Conservation (phyloP, 2,797 vertebrate genomes). For the Pipistrellus pipistrellus region DNA sequence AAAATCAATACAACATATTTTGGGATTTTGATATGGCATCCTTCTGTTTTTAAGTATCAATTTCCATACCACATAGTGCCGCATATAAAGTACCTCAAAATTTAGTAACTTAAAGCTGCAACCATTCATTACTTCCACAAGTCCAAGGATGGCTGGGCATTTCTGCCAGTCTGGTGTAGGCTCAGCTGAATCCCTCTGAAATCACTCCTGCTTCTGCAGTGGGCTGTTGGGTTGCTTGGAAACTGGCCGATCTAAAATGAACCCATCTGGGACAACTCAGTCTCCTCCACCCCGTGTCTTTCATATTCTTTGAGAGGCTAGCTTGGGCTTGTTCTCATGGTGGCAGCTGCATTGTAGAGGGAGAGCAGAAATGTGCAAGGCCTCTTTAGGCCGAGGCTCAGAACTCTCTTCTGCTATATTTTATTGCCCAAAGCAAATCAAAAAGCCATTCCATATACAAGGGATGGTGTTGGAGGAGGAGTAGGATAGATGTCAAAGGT, state of each 20-base stretch:
- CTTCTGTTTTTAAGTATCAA: background rate
- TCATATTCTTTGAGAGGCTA: background rate
- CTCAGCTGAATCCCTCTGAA: background rate
- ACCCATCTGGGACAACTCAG: background rate
- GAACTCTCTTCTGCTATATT: background rate
- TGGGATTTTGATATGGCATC: background rate
- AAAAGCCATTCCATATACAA: background rate
- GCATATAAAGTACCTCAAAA: background rate
- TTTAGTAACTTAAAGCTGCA: background rate
- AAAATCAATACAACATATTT: slow-evolving; percentile 19
- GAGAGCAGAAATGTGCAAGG: background rate
- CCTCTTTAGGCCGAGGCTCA: background rate
- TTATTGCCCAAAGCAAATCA: background rate
- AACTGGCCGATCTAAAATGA: background rate
- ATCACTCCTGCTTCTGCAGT: background rate
- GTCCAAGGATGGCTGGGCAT: background rate
- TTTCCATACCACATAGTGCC: background rate
- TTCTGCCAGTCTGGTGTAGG: background rate
- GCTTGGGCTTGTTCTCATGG: background rate
- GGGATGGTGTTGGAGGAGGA: background rate
- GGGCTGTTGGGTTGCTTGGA: background rate
- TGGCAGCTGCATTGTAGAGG: background rate
- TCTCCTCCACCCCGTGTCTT: background rate
- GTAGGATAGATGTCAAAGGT: background rate
- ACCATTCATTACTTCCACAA: background rate